A percentile compares a stretch with the other conserved stretches of the same genome.
phyloP scores from a whole-genome alignment of 2,797 vertebrate genomes.

The Anableps anableps region DNA sequence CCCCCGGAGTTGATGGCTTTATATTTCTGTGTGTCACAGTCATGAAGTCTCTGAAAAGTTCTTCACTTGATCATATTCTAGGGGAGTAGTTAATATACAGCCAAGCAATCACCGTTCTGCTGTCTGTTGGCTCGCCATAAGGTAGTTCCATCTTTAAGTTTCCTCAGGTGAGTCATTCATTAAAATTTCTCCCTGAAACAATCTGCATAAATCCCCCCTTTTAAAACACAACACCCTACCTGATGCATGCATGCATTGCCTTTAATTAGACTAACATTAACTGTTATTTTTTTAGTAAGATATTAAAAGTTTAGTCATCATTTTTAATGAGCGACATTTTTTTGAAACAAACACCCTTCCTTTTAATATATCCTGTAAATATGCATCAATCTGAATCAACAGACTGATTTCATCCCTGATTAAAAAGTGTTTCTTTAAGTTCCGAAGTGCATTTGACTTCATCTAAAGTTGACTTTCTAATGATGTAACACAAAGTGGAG shows the following conservation, averaged over 20 bases:
- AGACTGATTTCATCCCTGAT: conserved; percentile 38
- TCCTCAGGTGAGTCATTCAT: conserved; percentile 1
- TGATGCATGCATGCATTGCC: neutral
- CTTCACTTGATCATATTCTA: neutral
- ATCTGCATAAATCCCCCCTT: neutral
- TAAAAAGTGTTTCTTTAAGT: conserved; percentile 33
- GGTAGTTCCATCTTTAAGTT: neutral
- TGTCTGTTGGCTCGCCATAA: neutral
- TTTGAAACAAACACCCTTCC: conserved; percentile 23
- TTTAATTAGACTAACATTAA: neutral
- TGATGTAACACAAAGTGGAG: conserved; percentile 35
- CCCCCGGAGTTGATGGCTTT: neutral
- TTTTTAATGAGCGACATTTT: conserved; percentile 41
- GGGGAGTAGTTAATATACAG: neutral
- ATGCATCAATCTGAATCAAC: conserved; percentile 15
- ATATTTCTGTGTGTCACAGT: neutral
- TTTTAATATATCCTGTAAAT: conserved; percentile 38
- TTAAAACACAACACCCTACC: neutral
- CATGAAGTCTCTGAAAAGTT: neutral
- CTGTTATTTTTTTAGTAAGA: neutral
- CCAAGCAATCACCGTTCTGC: neutral
- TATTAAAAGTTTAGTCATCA: conserved; percentile 11
- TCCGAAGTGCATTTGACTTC: neutral
- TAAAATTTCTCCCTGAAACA: neutral
- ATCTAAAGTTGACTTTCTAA: conserved; percentile 45